These are phyloP conservation scores for Drymodes brunneopygia DNA, from an alignment of 2,113 vertebrate species.

Conservation along the genomic window DNA sequence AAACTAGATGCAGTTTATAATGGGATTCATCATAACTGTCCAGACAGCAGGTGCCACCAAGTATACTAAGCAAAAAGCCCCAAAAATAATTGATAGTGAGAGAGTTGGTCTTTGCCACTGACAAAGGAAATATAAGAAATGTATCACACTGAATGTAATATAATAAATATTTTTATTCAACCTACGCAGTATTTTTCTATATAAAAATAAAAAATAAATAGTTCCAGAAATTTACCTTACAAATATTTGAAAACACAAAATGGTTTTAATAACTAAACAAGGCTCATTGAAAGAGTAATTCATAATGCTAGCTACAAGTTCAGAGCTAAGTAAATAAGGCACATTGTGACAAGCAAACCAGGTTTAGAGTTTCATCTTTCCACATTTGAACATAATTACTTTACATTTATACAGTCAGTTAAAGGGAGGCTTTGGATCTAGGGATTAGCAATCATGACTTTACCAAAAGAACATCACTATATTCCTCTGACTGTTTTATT, in stretches of 20 bases:
- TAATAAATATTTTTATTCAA: background rate
- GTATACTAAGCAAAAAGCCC: background rate
- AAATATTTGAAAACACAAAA: background rate
- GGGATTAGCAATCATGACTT: constrained; percentile 19
- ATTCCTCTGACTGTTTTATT: constrained; percentile 18
- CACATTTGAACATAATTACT: background rate
- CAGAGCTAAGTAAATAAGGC: background rate
- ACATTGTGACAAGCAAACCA: background rate
- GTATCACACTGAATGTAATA: background rate
- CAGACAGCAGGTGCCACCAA: background rate
- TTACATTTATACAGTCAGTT: constrained; percentile 17
- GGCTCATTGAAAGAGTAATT: background rate
- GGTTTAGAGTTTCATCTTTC: background rate
- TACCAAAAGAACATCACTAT: constrained; percentile 3
- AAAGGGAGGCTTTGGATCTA: background rate
- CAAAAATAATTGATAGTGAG: background rate
- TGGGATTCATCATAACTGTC: background rate
- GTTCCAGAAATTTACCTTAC: background rate
- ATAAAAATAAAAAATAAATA: background rate
- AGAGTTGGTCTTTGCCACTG: background rate
- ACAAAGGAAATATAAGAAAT: background rate
- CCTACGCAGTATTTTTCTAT: background rate
- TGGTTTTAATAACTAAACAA: background rate
- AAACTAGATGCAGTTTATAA: background rate
- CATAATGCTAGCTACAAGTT: background rate